Conservation (phyloP, 2,888 invertebrate species). For the Acholoe squamosa region DNA sequence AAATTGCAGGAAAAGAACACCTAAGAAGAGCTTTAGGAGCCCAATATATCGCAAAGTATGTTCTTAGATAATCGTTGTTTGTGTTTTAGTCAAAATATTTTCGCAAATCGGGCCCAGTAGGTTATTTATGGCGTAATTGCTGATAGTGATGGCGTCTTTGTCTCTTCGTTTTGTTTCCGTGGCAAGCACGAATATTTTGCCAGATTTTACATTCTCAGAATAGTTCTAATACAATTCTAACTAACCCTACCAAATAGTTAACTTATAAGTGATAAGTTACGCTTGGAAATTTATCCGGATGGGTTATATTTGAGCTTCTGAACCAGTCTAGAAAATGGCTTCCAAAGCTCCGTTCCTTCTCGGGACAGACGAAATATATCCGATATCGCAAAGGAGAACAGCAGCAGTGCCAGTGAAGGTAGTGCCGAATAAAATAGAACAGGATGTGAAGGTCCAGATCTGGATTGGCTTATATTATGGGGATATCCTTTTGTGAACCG, state of each 20-base stretch:
- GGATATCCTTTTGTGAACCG: too few species aligned
- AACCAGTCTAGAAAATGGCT: constrained; percentile 42
- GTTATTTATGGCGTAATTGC: constrained; percentile 51
- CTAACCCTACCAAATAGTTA: background rate
- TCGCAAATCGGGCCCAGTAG: background rate
- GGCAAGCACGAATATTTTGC: constrained; percentile 34
- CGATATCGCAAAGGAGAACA: constrained; percentile 16
- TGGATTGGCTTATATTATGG: too few species aligned
- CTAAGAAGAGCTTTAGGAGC: constrained; percentile 46
- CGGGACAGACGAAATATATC: constrained; percentile 51
- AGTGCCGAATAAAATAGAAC: too few species aligned
- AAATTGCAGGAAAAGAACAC: constrained; percentile 37
- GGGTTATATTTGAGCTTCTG: background rate
- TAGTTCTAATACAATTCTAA: background rate
- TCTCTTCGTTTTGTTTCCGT: constrained; percentile 29
- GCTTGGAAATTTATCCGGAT: background rate
- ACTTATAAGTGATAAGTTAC: background rate
- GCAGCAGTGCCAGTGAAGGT: too few species aligned
- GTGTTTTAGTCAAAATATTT: background rate
- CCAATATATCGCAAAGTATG: constrained; percentile 56
- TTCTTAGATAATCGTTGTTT: background rate
- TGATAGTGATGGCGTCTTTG: constrained; percentile 56
- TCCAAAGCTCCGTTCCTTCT: background rate
- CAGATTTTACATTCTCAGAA: constrained; percentile 9
- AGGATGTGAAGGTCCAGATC: too few species aligned